Base-by-base conservation (phyloP, 1,140 invertebrate genomes). In the Brachionus sp. region DNA sequence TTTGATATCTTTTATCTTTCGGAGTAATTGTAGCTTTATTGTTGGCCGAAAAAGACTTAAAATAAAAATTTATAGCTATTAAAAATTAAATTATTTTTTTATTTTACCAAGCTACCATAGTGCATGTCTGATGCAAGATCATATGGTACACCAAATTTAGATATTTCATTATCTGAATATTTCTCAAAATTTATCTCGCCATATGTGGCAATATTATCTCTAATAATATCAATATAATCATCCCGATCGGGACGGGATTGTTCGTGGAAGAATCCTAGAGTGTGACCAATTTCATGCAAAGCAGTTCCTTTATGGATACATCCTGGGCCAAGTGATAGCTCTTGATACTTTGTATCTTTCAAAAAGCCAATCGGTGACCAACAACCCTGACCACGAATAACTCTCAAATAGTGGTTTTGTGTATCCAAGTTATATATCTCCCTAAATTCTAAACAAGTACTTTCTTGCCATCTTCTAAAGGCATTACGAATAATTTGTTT, bases 231-330 rank as follows among this genome's bases (percentile, higher is more conserved):
- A 7, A 93, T 90, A 85, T 90, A 93, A 0, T 91, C 86, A 85
- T 93, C 92, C 46, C 93, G 87, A 87, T 93, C 91, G 6, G 89
- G 87, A 13, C 92, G 88, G 84, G 91, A 92, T 85, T 93, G 93
- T 85, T 93, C 92, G 85, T 93, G 90, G 73, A 87, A 86, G 83
- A 89, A 88, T 9, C 90, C 90, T 13, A 90, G 85, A 0, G 89
- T 86, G 85, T 90, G 90, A 0, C 89, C 90, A n/a, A 90, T 86
- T 85, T 90, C 90, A 84, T 91, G 90, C 0, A 86, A 25, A 25
- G 87, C 83, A 29, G 86, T 78, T 3, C 85, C 86, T 85, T 85
- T 86, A 19, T 66, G 39, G 3, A 70, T 19, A 25, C 80, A 83
- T 5, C 80, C 64, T 23, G 64, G 35, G 7, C 80, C 64, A 6